phyloP scores from a whole-genome alignment of 2,797 vertebrate species.

The Aplochiton taeniatus region DNA sequence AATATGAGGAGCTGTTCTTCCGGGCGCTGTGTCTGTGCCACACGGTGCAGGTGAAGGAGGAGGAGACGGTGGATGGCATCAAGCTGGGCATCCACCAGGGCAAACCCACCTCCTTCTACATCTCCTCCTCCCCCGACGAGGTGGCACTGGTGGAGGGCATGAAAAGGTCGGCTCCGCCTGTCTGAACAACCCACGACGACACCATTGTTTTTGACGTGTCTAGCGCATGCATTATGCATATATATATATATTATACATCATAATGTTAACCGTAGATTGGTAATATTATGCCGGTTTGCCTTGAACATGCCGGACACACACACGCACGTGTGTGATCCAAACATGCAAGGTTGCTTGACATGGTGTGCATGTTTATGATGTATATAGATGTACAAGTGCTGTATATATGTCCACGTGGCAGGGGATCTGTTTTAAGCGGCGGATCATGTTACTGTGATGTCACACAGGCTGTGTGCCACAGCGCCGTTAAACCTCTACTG shows the following conservation, averaged over 20 bases:
- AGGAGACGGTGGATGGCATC: conserved; percentile 85
- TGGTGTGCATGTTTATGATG: no score
- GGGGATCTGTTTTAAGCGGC: background rate
- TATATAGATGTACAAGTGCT: no score
- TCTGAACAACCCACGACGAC: background rate
- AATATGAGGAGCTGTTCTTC: conserved; percentile 95
- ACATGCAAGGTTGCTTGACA: no score
- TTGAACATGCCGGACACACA: no score
- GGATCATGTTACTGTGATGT: conserved; percentile 1
- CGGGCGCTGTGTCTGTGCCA: conserved; percentile 95
- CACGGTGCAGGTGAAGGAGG: conserved; percentile 96
- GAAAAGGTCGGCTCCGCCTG: conserved; percentile 80
- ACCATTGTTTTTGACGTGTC: no score
- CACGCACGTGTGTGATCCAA: no score
- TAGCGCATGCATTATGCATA: no score
- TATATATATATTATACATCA: no score
- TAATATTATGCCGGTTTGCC: no score
- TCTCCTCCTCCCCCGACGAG: conserved; percentile 96
- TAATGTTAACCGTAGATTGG: no score
- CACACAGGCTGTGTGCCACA: background rate
- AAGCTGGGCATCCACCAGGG: conserved; percentile 84
- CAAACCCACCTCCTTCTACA: conserved; percentile 87
- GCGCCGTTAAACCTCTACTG: no score
- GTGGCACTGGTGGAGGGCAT: conserved; percentile 95
- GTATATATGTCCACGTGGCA: background rate